Base-by-base conservation (phyloP, 2,113 vertebrate genomes). In the Burhinus oedicnemus region DNA sequence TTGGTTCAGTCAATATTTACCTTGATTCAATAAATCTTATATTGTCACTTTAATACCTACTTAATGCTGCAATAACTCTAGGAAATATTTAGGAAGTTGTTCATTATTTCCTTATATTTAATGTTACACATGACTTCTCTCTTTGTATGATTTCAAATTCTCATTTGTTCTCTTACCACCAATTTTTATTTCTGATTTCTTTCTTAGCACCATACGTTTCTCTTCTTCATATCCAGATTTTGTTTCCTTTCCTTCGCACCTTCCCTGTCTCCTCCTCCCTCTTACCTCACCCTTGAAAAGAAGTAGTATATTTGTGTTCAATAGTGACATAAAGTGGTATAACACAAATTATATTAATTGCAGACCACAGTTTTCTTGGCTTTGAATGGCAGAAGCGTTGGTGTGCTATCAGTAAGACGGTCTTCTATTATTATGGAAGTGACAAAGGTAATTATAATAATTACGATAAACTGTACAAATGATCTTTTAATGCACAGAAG, bases 331-430 rank as follows among this genome's bases (percentile, higher is more conserved):
- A 45, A 78, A 80, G 15, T 16, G 18, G 71, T 65, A 8, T 60
- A 71, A 91, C 64, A 65, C 15, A n/a, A 70, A 26, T 71, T 83
- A 26, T 83, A n/a, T 92, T 94, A 74, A 80, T 96, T 96, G 55
- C 95, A 99, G 99, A 99, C 98, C 99, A 99, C 98, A 99, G 99
- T 96, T 99, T 99, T 90, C 99, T 99, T 89, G 99, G 99, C 89
- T 99, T 99, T 36, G 99, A 99, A 89, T 99, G 99, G 99, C 99
- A 99, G 96, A 99, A 99, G 89, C 98, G 99, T 85, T 99, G 99
- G 99, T 99, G 99, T 87, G 99, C 98, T 70, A 97, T 99, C 36
- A 99, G 98, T 96, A 98, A 98, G 96, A 97, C 98, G 0, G 97
- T 98, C 15, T 99, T 99, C 98, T 99, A 99, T 94, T 99, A 99